Percentiles rank a stretch among this genome's conserved stretches.
These are phyloP conservation scores for Andrena bicolor DNA, from an alignment of 2,888 invertebrate genomes.

Conservation along the genomic window DNA sequence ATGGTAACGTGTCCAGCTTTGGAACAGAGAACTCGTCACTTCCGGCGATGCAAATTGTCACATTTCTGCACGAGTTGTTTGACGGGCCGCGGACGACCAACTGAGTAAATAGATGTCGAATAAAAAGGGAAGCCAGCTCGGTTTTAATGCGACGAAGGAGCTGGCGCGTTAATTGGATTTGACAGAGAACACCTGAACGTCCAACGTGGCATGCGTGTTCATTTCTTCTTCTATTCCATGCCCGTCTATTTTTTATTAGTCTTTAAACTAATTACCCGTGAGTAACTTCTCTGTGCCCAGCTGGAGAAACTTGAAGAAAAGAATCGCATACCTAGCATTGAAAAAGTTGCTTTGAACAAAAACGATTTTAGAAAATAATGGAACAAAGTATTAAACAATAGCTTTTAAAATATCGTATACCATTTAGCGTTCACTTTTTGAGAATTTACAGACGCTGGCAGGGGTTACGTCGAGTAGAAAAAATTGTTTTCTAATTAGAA, in stretches of 20 bases:
- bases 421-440: too few relatives aligned
- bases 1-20: neutral
- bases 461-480: too few relatives aligned
- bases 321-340: too few relatives aligned
- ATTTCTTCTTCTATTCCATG: constrained; percentile 3
- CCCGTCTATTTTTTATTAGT: neutral
- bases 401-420: too few relatives aligned
- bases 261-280: neutral
- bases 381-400: too few relatives aligned
- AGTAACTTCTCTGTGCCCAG: neutral
- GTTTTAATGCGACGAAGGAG: constrained; percentile 74
- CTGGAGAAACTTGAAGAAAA: too few relatives aligned
- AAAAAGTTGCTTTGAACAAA: too few relatives aligned
- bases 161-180: constrained; percentile 76
- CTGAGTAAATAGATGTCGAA: constrained; percentile 64
- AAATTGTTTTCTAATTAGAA: too few relatives aligned
- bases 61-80: constrained; percentile 30
- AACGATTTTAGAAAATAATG: too few relatives aligned
- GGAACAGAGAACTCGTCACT: neutral
- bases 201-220: neutral
- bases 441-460: too few relatives aligned
- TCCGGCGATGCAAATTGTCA: constrained; percentile 11
- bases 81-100: constrained; percentile 28
- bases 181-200: constrained; percentile 18
- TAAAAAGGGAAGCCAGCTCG: constrained; percentile 73